A percentile compares a stretch with the other conserved stretches of the same genome.
These are phyloP conservation scores for Brachypodius melanocephalos DNA, from an alignment of 2,113 vertebrate genomes.

Conservation along the genomic window DNA sequence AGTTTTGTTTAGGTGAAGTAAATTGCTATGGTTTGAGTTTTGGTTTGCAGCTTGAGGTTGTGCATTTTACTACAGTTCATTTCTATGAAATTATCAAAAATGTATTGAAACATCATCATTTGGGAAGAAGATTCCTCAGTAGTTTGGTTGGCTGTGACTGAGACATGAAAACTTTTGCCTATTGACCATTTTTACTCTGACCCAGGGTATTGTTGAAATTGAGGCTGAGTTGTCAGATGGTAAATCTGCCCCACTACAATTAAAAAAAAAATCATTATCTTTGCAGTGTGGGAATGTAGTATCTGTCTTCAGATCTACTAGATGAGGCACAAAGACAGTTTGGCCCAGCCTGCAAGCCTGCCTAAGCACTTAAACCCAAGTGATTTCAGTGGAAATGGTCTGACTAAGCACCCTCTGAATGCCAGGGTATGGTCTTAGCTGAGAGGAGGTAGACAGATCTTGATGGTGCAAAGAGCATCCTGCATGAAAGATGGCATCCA, in stretches of 20 bases:
- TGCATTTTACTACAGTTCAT: background rate
- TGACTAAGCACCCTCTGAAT: background rate
- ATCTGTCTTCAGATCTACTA: background rate
- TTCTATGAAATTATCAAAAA: background rate
- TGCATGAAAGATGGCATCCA: background rate
- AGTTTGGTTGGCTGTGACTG: background rate
- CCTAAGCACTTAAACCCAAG: background rate
- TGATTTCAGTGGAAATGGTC: background rate
- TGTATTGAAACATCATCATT: background rate
- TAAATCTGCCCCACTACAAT: background rate
- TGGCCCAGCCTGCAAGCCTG: background rate
- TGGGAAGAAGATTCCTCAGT: background rate
- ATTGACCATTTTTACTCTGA: rapidly evolving
- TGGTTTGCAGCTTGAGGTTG: background rate
- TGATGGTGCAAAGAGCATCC: background rate
- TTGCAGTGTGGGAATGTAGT: background rate
- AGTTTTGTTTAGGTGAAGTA: background rate
- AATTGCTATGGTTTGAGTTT: background rate
- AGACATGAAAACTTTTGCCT: background rate
- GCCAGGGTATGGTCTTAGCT: background rate
- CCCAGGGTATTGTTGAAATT: background rate
- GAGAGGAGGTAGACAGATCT: background rate
- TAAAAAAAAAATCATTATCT: background rate
- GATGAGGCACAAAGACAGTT: background rate
- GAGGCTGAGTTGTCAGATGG: background rate